Conservation (phyloP, 92 coral and sea anemone genomes). For the Phymanthus crucifer region DNA sequence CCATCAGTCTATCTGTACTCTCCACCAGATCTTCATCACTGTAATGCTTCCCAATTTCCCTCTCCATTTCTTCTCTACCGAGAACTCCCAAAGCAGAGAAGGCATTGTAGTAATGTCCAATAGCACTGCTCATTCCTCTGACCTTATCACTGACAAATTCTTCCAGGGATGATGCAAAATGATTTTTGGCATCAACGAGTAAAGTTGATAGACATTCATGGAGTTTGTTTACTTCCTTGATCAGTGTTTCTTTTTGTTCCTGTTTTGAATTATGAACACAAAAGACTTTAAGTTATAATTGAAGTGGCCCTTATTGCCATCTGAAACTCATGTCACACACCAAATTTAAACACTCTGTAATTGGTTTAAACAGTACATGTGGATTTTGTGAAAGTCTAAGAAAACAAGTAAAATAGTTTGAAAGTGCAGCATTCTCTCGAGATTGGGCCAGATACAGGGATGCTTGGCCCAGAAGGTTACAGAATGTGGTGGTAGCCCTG, state of each 20-base stretch:
- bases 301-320: no score
- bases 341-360: neutral
- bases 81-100: slow-evolving; percentile 57
- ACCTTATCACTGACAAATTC: slow-evolving; percentile 72
- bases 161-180: slow-evolving; percentile 54
- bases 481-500: no score
- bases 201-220: slow-evolving; percentile 12
- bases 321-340: neutral
- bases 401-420: no score
- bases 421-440: no score
- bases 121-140: slow-evolving; percentile 55
- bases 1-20: slow-evolving; percentile 65
- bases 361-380: no score
- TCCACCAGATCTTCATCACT: slow-evolving; percentile 49
- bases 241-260: slow-evolving; percentile 8
- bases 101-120: slow-evolving; percentile 64
- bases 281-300: neutral
- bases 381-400: no score
- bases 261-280: neutral
- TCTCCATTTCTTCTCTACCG: slow-evolving; percentile 67
- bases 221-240: slow-evolving; percentile 23
- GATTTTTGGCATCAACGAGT: slow-evolving; percentile 59
- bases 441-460: no score
- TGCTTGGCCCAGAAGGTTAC: no score
- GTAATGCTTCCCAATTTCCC: slow-evolving; percentile 46